Conservation (phyloP, 2,888 invertebrate genomes). For the Nymphalis polychloros region DNA sequence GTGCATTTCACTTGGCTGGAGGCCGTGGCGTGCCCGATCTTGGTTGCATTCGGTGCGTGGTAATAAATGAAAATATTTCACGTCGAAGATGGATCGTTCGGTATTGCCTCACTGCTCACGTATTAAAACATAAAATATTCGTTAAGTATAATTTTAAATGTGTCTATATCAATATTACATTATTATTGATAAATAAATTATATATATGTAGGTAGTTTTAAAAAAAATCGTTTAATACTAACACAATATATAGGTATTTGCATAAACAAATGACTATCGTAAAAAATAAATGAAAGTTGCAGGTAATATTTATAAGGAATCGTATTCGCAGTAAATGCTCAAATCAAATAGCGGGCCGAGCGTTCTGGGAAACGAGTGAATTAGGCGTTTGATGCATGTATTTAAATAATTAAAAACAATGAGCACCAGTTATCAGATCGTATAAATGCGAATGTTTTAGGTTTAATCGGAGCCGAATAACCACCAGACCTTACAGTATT, state of each 20-base stretch:
- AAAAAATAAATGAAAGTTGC: too few relatives aligned
- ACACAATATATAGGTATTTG: too few relatives aligned
- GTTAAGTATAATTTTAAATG: background rate
- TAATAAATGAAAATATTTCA: conserved; percentile 50
- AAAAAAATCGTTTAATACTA: background rate
- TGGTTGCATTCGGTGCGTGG: conserved; percentile 42
- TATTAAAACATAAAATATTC: background rate
- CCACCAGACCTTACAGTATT: background rate
- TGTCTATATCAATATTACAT: background rate
- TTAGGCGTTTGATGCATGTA: conserved; percentile 24
- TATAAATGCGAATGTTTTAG: conserved; percentile 19
- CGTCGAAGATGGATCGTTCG: conserved; percentile 42
- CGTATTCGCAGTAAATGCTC: background rate
- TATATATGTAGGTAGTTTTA: too few relatives aligned
- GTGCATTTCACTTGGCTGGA: conserved; percentile 73
- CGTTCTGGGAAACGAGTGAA: conserved; percentile 20
- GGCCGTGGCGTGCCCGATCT: conserved; percentile 52
- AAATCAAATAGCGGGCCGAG: conserved; percentile 1
- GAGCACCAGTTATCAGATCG: conserved; percentile 22
- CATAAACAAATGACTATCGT: too few relatives aligned
- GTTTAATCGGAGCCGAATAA: background rate
- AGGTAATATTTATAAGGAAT: background rate
- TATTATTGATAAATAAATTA: background rate
- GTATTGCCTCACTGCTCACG: conserved; percentile 36
- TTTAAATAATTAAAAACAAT: conserved; percentile 32